Evolutionary conservation across 2,113 vertebrate species (phyloP).

Genomic region (Manacus vitellinus): DNA sequence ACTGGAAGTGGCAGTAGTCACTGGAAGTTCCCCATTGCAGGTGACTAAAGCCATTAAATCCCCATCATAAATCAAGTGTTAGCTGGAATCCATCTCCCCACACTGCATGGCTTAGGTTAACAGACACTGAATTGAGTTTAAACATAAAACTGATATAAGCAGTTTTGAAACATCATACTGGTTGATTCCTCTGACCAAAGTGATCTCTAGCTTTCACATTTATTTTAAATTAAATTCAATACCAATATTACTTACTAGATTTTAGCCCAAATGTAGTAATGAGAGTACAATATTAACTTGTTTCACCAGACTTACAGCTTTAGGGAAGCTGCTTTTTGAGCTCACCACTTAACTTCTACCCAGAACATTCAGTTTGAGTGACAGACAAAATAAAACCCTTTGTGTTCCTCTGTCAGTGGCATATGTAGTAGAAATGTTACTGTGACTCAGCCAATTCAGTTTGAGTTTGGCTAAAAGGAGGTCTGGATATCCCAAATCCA

Average conservation of each 20-base stretch:
- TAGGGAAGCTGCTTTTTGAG: not conserved
- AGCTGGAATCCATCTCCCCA: not conserved
- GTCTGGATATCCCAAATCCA: not conserved
- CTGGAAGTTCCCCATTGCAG: not conserved
- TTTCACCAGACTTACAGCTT: not conserved
- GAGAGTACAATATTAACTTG: not conserved
- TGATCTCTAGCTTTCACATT: not conserved
- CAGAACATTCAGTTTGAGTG: not conserved
- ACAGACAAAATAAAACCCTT: not conserved
- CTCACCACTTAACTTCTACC: not conserved
- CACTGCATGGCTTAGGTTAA: not conserved
- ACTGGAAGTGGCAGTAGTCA: not conserved
- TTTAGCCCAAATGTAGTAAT: not conserved
- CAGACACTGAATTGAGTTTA: not conserved
- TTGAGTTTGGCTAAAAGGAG: not conserved
- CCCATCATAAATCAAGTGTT: not conserved
- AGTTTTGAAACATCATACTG: not conserved
- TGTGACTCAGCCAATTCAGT: not conserved
- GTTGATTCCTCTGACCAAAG: not conserved
- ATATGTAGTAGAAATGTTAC: not conserved
- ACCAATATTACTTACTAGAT: not conserved
- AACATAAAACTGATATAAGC: not conserved
- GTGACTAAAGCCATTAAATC: not conserved
- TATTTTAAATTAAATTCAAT: not conserved
- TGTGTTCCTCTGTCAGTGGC: not conserved